Evolutionary conservation across 2,797 vertebrate genomes (phyloP).

Genomic region (Xiphorhynchus erythropygius): DNA sequence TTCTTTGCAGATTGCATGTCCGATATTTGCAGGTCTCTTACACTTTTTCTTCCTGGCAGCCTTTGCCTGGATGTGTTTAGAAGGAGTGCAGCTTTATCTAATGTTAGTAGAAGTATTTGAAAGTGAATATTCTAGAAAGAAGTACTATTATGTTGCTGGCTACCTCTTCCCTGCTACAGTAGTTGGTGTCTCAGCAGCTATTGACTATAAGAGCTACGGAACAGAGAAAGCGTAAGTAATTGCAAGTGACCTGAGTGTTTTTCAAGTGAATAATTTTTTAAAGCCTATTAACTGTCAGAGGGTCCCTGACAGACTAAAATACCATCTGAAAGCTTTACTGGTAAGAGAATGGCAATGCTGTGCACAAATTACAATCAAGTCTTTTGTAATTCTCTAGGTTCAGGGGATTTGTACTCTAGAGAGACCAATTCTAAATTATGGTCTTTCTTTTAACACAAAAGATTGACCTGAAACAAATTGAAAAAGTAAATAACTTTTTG

Average conservation of each 20-base stretch:
- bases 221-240: conserved; percentile 93
- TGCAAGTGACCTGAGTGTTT: conserved; percentile 77
- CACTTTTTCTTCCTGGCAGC: conserved; percentile 99
- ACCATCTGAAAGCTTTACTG: conserved; percentile 79
- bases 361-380: conserved; percentile 78
- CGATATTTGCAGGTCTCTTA: conserved; percentile 96
- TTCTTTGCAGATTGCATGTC: conserved; percentile 89
- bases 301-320: conserved; percentile 76
- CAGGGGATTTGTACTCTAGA: conserved; percentile 73
- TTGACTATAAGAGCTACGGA: conserved; percentile 97
- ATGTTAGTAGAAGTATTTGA: conserved; percentile 99
- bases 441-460: conserved; percentile 77
- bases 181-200: conserved; percentile 93
- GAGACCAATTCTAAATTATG: conserved; percentile 74
- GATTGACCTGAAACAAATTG: conserved; percentile 80
- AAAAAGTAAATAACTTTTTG: conserved; percentile 81
- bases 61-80: conserved; percentile 98
- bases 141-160: conserved; percentile 96
- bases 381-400: conserved; percentile 80
- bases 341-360: conserved; percentile 69
- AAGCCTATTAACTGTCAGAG: conserved; percentile 77
- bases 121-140: conserved; percentile 98
- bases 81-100: conserved; percentile 97
- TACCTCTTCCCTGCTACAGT: conserved; percentile 97
- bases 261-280: conserved; percentile 80